Percentiles rank a stretch among this genome's conserved stretches.
phyloP scores from a whole-genome alignment of 2,888 invertebrate genomes.

The Drosophila fungiperda region DNA sequence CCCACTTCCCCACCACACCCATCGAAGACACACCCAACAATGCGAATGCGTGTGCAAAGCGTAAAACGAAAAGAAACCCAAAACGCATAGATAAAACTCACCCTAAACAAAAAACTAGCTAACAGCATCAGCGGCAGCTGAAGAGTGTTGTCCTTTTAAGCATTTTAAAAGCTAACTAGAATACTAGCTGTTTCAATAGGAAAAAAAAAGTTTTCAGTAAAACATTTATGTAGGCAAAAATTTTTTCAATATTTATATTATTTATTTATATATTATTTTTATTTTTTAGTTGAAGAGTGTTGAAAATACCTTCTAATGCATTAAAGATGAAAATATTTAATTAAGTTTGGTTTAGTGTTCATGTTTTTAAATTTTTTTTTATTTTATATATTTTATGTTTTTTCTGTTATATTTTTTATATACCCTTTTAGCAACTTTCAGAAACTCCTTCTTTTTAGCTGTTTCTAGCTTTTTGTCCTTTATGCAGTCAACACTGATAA shows the following conservation, averaged over 20 bases:
- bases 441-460: neutral
- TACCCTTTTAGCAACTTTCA: neutral
- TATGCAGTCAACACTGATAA: constrained; percentile 2
- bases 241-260: no score
- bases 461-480: neutral
- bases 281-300: neutral
- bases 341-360: neutral
- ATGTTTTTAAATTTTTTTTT: neutral
- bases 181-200: neutral
- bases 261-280: no score
- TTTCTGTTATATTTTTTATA: neutral
- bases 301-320: neutral
- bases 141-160: constrained; percentile 1
- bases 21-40: constrained; percentile 59
- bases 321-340: no score
- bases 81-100: constrained; percentile 56
- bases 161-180: neutral
- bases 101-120: constrained; percentile 40
- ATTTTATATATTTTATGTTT: neutral
- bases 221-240: neutral
- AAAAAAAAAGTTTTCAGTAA: neutral
- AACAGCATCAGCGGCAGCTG: constrained; percentile 5
- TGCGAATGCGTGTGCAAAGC: constrained; percentile 64
- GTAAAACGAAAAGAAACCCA: constrained; percentile 38
- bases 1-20: constrained; percentile 38